phyloP scores from a whole-genome alignment of 2,797 vertebrate genomes.

The Enteromius trimaculatus region DNA sequence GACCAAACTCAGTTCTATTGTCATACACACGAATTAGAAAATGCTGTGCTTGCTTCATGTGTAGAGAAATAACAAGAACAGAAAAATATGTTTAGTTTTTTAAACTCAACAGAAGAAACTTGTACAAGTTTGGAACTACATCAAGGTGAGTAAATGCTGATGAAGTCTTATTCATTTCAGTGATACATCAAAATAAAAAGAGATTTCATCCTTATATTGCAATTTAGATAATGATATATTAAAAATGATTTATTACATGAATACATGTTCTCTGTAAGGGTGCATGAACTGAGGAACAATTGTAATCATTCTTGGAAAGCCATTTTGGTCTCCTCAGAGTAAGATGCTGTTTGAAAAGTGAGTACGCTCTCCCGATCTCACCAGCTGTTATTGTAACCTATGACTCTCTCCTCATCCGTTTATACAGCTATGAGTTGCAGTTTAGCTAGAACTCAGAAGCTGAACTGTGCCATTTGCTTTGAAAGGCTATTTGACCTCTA shows the following conservation, averaged over 20 bases:
- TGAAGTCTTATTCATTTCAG: background rate
- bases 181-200: background rate
- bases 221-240: background rate
- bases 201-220: background rate
- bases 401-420: slow-evolving; percentile 59
- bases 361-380: slow-evolving; percentile 42
- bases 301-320: slow-evolving; percentile 23
- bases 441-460: slow-evolving; percentile 25
- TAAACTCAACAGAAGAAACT: background rate
- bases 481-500: slow-evolving; percentile 26
- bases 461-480: slow-evolving; percentile 17
- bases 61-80: background rate
- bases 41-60: background rate
- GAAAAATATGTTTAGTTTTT: background rate
- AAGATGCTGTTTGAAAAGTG: slow-evolving; percentile 46
- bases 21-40: slow-evolving; percentile 7
- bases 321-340: slow-evolving; percentile 19
- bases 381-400: slow-evolving; percentile 62
- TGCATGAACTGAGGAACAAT: slow-evolving; percentile 7
- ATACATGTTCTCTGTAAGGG: background rate
- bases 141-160: background rate
- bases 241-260: background rate
- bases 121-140: background rate
- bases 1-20: slow-evolving; percentile 29
- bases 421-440: slow-evolving; percentile 38